These are phyloP conservation scores for Phoxinus dragarum DNA, from an alignment of 2,797 vertebrate genomes.

Conservation along the genomic window DNA sequence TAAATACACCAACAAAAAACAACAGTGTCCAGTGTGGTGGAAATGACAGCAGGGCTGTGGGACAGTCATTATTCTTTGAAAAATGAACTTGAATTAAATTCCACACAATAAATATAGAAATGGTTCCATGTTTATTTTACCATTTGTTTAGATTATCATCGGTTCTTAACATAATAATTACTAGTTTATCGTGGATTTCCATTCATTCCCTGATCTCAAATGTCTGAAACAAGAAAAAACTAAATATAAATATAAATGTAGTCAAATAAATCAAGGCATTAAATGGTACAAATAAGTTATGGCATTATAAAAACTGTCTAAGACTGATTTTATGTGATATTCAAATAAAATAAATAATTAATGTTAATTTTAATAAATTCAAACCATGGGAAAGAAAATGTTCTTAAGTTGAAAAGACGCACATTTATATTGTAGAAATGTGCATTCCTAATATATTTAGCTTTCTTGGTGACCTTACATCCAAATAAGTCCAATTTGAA, in stretches of 20 bases:
- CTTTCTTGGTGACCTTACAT: neutral
- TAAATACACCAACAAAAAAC: too few species aligned
- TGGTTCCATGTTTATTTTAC: neutral
- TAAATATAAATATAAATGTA: neutral
- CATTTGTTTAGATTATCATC: neutral
- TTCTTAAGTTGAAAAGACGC: too few species aligned
- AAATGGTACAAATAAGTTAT: too few species aligned
- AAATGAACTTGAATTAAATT: neutral
- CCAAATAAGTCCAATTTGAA: neutral
- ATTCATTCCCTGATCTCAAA: neutral
- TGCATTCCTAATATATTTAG: neutral
- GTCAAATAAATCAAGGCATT: neutral
- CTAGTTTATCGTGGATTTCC: neutral
- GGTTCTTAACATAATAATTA: neutral
- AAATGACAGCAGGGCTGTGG: neutral
- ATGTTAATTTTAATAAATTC: neutral
- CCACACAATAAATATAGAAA: neutral
- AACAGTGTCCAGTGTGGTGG: too few species aligned
- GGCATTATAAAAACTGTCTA: neutral
- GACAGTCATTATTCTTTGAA: neutral
- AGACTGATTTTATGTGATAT: neutral
- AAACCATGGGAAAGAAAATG: neutral
- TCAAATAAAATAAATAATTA: neutral
- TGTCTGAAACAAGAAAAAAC: neutral
- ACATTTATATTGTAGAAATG: neutral